Conservation (phyloP, 2,797 vertebrate species). For the Melanogrammus aeglefinus region DNA sequence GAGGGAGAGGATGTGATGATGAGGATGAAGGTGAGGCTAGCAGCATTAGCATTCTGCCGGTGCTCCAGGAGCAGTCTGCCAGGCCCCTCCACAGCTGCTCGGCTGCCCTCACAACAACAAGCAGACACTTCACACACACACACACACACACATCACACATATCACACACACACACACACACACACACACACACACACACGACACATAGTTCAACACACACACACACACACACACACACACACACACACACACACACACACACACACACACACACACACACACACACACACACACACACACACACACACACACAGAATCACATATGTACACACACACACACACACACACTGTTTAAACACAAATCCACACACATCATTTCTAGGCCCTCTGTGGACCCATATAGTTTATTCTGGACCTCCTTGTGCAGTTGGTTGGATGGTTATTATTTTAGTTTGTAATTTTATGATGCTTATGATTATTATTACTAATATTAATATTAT, state of each 20-base stretch:
- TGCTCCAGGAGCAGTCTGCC: constrained; percentile 54
- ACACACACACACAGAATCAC: background rate
- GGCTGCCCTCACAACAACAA: constrained; percentile 55
- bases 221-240: background rate
- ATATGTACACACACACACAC: constrained; percentile 2
- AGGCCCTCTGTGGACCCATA: constrained; percentile 19
- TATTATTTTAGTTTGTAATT: background rate
- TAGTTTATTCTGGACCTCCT: background rate
- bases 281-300: background rate
- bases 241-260: constrained; percentile 40
- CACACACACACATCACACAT: constrained; percentile 15
- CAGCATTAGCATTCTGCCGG: constrained; percentile 72
- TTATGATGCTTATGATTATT: background rate
- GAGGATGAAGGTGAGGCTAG: constrained; percentile 46
- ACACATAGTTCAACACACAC: background rate
- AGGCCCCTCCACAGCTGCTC: constrained; percentile 56
- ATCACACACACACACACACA: background rate
- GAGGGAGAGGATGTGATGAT: too few species aligned
- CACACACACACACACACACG: background rate
- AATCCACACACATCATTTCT: constrained; percentile 18
- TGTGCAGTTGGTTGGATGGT: background rate
- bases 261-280: constrained; percentile 20
- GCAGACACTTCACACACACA: constrained; percentile 52
- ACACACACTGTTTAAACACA: background rate
- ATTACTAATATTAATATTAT: background rate